phyloP scores from a whole-genome alignment of 1,140 invertebrate genomes.

The Globodera rostochiensis region DNA sequence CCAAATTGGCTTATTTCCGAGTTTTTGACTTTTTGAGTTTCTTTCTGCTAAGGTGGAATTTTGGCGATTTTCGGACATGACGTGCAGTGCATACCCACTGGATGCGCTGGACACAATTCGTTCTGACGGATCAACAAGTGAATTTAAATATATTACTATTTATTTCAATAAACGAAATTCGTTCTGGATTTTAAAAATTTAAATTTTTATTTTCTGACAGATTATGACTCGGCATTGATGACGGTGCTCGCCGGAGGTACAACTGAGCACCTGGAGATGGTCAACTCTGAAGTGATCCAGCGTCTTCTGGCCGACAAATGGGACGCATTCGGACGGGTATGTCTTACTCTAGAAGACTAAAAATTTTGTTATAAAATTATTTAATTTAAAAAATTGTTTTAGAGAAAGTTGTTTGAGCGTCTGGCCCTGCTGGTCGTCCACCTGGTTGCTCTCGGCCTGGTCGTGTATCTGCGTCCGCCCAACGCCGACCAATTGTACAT shows the following conservation, averaged over 20 bases:
- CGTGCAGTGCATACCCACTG: conserved; percentile 94
- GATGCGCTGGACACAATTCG: conserved; percentile 91
- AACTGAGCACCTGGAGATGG: conserved; percentile 96
- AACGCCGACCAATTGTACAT: conserved; percentile 69
- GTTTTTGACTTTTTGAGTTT: no score
- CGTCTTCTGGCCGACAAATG: conserved; percentile 95
- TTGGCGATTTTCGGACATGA: conserved; percentile 98
- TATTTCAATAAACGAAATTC: not conserved
- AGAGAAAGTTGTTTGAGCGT: conserved; percentile 88
- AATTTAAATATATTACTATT: conserved; percentile 64
- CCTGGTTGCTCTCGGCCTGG: conserved; percentile 81
- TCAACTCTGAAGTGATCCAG: conserved; percentile 96
- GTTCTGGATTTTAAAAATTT: not conserved
- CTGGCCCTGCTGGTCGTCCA: conserved; percentile 82
- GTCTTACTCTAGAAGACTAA: conserved; percentile 6
- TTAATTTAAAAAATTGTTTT: conserved; percentile 46
- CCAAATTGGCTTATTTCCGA: no score
- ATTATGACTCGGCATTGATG: conserved; percentile 96
- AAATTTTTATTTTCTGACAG: conserved; percentile 69
- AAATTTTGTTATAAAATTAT: conserved; percentile 21
- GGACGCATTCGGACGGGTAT: conserved; percentile 94
- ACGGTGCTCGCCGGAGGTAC: conserved; percentile 93
- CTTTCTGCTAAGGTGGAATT: conserved; percentile 74
- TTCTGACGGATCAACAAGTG: conserved; percentile 90
- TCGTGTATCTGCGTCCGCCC: conserved; percentile 82